These are phyloP conservation scores for Tyria jacobaeae DNA, from an alignment of 2,888 invertebrate genomes.

Conservation along the genomic window DNA sequence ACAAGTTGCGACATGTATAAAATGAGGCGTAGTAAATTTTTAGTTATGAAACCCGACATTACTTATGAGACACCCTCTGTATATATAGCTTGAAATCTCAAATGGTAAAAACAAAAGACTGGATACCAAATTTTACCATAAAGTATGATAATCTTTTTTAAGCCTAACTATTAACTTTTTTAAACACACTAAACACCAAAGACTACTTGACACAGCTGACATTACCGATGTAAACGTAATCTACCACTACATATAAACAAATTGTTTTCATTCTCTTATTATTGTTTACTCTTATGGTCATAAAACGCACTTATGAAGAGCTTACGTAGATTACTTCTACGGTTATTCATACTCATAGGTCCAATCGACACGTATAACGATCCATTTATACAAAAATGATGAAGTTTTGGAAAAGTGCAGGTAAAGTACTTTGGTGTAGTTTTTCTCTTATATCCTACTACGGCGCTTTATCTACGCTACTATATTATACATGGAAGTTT, in stretches of 20 bases:
- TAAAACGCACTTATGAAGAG: slow-evolving; percentile 62
- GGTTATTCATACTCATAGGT: slow-evolving; percentile 46
- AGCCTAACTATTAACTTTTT: background rate
- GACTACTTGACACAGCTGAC: slow-evolving; percentile 30
- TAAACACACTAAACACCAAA: no score
- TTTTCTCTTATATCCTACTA: slow-evolving; percentile 16
- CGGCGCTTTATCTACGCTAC: slow-evolving; percentile 5
- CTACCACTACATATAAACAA: slow-evolving; percentile 52
- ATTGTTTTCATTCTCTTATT: slow-evolving; percentile 67
- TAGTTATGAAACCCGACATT: no score
- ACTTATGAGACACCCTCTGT: no score
- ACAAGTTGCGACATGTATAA: no score
- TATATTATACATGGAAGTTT: background rate
- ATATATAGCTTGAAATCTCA: no score
- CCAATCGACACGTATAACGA: slow-evolving; percentile 46
- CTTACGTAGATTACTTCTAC: slow-evolving; percentile 51
- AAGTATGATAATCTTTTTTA: background rate
- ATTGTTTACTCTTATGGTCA: slow-evolving; percentile 66
- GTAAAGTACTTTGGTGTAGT: slow-evolving; percentile 66
- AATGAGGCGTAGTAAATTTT: no score
- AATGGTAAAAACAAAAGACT: background rate
- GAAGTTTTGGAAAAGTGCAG: slow-evolving; percentile 92
- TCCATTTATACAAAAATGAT: slow-evolving; percentile 85
- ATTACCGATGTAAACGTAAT: slow-evolving; percentile 51
- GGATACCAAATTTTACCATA: background rate